phyloP scores from a whole-genome alignment of 2,797 vertebrate genomes.

The Bradypodion ventrale region DNA sequence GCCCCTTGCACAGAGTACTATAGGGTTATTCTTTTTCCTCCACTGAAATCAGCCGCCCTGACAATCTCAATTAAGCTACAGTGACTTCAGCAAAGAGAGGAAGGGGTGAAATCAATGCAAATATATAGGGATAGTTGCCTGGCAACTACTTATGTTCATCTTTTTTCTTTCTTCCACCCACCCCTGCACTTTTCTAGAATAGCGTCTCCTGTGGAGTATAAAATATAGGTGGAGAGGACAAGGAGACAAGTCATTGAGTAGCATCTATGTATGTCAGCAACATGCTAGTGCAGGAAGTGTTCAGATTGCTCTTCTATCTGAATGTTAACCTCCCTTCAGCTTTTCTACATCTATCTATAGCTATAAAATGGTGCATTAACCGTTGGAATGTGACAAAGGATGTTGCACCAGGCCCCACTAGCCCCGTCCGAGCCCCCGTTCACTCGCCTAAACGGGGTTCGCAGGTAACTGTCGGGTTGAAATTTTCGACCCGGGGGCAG shows the following conservation, averaged over 20 bases:
- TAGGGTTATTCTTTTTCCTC: background rate
- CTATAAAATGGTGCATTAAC: too few relatives aligned
- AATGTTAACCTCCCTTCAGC: background rate
- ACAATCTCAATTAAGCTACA: background rate
- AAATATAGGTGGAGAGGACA: background rate
- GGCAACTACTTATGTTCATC: background rate
- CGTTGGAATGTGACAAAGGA: too few relatives aligned
- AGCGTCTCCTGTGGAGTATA: background rate
- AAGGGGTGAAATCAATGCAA: background rate
- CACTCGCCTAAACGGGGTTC: too few relatives aligned
- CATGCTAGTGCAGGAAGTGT: background rate
- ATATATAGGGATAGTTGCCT: slow-evolving; percentile 4
- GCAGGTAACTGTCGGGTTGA: too few relatives aligned
- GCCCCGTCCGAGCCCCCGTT: too few relatives aligned
- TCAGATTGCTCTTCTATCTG: background rate
- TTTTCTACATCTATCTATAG: too few relatives aligned
- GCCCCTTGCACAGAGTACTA: too few relatives aligned
- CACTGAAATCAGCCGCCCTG: too few relatives aligned
- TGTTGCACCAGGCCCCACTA: too few relatives aligned
- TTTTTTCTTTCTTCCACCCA: background rate
- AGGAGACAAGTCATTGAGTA: background rate
- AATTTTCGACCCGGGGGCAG: too few relatives aligned
- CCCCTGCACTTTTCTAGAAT: background rate
- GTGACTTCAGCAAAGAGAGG: background rate
- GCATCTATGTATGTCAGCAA: background rate